These are phyloP conservation scores for Psococerastis gibbosa DNA, from an alignment of 2,888 invertebrate species.

Conservation along the genomic window DNA sequence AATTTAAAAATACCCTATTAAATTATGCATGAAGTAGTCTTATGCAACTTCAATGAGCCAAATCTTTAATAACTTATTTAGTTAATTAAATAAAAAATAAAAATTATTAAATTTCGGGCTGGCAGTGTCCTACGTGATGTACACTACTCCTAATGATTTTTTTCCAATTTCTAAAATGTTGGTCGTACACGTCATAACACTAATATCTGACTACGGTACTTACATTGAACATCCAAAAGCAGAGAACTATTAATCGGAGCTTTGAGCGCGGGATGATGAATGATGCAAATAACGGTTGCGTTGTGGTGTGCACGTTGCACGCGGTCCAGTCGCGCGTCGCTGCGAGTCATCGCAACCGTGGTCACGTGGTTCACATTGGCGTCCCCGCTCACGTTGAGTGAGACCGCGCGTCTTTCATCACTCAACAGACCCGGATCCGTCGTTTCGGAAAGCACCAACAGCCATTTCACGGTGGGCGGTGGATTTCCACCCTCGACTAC, in stretches of 20 bases:
- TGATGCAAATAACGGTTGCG: slow-evolving; percentile 64
- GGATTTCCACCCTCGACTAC: slow-evolving; percentile 71
- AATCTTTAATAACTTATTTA: too few species aligned
- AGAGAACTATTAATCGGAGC: slow-evolving; percentile 37
- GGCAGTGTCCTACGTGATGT: too few species aligned
- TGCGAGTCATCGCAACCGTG: slow-evolving; percentile 23
- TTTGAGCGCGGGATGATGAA: slow-evolving; percentile 44
- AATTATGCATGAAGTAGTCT: too few species aligned
- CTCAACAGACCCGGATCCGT: slow-evolving; percentile 20
- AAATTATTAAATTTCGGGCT: too few species aligned
- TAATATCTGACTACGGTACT: too few species aligned
- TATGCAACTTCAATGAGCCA: too few species aligned
- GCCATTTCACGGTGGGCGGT: slow-evolving; percentile 38
- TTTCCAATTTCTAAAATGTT: too few species aligned
- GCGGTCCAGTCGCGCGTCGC: slow-evolving; percentile 46
- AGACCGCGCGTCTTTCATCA: slow-evolving; percentile 16
- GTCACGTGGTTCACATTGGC: slow-evolving; percentile 12
- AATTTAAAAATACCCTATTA: too few species aligned
- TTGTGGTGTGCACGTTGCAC: slow-evolving; percentile 73
- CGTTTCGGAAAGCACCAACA: slow-evolving; percentile 28
- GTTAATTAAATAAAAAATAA: too few species aligned
- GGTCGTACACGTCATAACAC: too few species aligned
- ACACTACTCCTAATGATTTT: too few species aligned
- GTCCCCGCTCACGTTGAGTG: slow-evolving; percentile 12
- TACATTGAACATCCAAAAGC: slow-evolving; percentile 45